Conservation (phyloP, 2,888 invertebrate genomes). For the Yponomeuta plumbellus region DNA sequence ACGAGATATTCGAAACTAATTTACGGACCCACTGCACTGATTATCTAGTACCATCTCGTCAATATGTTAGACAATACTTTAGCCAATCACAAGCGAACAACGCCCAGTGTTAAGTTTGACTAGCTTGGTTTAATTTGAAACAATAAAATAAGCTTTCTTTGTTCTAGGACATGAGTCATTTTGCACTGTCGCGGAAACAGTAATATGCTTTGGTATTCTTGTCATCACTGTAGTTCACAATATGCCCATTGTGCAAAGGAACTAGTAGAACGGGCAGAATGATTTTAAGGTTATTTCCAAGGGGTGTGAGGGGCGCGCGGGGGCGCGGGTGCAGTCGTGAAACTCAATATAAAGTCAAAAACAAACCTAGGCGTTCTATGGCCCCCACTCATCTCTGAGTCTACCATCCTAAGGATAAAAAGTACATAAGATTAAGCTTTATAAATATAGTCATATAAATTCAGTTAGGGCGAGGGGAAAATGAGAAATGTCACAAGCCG, state of each 20-base stretch:
- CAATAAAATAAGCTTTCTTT: too few species aligned
- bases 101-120: too few species aligned
- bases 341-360: slow-evolving; percentile 67
- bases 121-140: too few species aligned
- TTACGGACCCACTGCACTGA: too few species aligned
- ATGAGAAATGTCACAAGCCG: background rate
- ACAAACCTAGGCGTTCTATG: slow-evolving; percentile 84
- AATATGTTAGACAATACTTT: too few species aligned
- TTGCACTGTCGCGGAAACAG: background rate
- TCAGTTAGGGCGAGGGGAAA: background rate
- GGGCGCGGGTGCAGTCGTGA: slow-evolving; percentile 52
- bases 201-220: too few species aligned
- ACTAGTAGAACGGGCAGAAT: background rate
- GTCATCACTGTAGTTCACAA: too few species aligned
- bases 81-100: too few species aligned
- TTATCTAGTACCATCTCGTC: too few species aligned
- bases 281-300: slow-evolving; percentile 1
- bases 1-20: too few species aligned
- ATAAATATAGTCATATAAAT: background rate
- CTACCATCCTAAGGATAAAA: slow-evolving; percentile 79
- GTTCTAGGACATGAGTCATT: background rate
- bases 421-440: slow-evolving; percentile 27
- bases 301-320: slow-evolving; percentile 22
- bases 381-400: slow-evolving; percentile 81
- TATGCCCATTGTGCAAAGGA: background rate